phyloP scores from a whole-genome alignment of 2,113 vertebrate genomes.

The Catharus minimus region DNA sequence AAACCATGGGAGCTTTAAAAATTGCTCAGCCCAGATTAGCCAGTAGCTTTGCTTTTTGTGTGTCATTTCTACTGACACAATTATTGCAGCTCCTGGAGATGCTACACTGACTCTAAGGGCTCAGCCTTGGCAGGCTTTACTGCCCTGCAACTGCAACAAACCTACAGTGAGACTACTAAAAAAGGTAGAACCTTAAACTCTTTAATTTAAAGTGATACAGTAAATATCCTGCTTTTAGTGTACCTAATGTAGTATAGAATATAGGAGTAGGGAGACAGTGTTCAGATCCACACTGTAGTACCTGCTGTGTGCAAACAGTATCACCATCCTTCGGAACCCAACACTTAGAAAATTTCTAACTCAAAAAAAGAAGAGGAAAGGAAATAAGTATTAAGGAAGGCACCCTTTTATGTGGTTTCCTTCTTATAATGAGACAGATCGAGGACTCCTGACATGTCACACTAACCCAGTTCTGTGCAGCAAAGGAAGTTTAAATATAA shows the following conservation, averaged over 20 bases:
- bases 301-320: neutral
- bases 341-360: neutral
- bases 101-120: neutral
- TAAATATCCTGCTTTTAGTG: neutral
- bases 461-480: neutral
- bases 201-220: neutral
- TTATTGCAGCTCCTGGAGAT: neutral
- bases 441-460: neutral
- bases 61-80: neutral
- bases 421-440: neutral
- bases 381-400: neutral
- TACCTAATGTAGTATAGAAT: neutral
- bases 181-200: neutral
- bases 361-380: neutral
- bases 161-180: neutral
- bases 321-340: rapidly evolving
- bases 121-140: neutral
- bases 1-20: neutral
- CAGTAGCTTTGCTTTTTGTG: neutral
- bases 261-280: neutral
- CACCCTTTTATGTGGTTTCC: neutral
- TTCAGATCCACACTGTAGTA: neutral
- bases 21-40: neutral
- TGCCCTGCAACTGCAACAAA: neutral
- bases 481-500: neutral